Percentiles rank a stretch among this genome's conserved stretches.
Evolutionary conservation across 2,888 invertebrate species (phyloP).

Genomic region (Megalurothrips usitatus): DNA sequence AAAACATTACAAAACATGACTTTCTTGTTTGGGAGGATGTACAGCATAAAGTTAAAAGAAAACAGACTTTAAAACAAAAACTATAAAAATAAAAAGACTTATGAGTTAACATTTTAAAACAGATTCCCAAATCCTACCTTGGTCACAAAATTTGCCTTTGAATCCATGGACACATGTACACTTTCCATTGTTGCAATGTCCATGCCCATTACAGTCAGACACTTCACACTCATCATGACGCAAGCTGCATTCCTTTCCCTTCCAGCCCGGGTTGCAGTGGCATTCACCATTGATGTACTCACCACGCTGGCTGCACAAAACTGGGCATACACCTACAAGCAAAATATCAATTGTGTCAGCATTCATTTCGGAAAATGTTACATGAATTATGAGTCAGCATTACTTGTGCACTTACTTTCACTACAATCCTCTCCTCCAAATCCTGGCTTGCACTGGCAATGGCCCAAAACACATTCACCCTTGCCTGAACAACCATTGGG

Average conservation of each 20-base stretch:
- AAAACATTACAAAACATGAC: no score
- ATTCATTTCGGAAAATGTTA: neutral
- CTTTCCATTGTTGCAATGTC: slow-evolving; percentile 91
- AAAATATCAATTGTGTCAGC: neutral
- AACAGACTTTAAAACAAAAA: neutral
- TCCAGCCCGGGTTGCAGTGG: slow-evolving; percentile 97
- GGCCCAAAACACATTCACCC: slow-evolving; percentile 91
- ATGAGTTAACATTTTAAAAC: slow-evolving; percentile 9
- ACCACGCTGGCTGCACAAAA: slow-evolving; percentile 93
- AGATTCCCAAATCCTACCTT: slow-evolving; percentile 53
- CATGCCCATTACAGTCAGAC: slow-evolving; percentile 92
- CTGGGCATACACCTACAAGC: slow-evolving; percentile 82
- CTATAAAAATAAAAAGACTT: neutral
- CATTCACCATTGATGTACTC: slow-evolving; percentile 96
- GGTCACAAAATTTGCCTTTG: slow-evolving; percentile 90
- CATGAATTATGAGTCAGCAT: neutral
- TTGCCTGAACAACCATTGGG: slow-evolving; percentile 95
- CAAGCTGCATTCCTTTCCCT: slow-evolving; percentile 93
- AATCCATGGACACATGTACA: slow-evolving; percentile 92
- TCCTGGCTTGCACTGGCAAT: slow-evolving; percentile 94
- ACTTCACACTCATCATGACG: slow-evolving; percentile 95
- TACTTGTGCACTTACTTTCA: slow-evolving; percentile 66
- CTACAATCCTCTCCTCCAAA: slow-evolving; percentile 96
- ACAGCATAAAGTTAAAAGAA: neutral
- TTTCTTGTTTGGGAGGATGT: no score